These are phyloP conservation scores for Heliconius ethilla DNA, from an alignment of 2,888 invertebrate species.

Conservation along the genomic window DNA sequence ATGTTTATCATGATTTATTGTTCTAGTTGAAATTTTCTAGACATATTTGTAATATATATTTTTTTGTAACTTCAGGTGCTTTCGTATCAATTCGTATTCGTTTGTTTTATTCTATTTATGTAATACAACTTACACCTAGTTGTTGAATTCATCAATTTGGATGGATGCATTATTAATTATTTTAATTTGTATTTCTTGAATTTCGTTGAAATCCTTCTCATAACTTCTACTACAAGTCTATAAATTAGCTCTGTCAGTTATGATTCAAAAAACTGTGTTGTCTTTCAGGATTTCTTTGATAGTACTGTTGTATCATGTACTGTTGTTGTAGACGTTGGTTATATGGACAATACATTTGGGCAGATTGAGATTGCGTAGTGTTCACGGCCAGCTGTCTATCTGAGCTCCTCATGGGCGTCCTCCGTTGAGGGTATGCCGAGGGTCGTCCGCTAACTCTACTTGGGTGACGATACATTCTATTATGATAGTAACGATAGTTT, in stretches of 20 bases:
- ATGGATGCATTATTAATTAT: too few species aligned
- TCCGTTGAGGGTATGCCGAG: background rate
- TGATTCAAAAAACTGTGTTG: background rate
- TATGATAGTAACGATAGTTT: background rate
- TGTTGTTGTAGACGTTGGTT: background rate
- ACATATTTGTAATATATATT: background rate
- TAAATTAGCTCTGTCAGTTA: background rate
- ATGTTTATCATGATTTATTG: background rate
- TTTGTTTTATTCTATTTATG: background rate
- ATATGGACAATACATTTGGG: background rate
- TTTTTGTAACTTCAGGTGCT: background rate
- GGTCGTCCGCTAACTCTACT: background rate
- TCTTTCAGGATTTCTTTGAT: background rate
- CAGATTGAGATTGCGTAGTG: background rate
- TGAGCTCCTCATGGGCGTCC: background rate
- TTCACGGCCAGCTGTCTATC: background rate
- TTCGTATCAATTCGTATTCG: background rate
- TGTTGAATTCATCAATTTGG: too few species aligned
- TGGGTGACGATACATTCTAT: background rate
- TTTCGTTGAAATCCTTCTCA: background rate
- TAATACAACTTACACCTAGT: too few species aligned
- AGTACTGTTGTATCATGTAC: background rate
- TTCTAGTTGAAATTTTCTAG: background rate
- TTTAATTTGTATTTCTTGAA: background rate
- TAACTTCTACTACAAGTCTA: constrained; percentile 1